Evolutionary conservation across 2,113 vertebrate species (phyloP).

Genomic region (Pelecanus crispus): DNA sequence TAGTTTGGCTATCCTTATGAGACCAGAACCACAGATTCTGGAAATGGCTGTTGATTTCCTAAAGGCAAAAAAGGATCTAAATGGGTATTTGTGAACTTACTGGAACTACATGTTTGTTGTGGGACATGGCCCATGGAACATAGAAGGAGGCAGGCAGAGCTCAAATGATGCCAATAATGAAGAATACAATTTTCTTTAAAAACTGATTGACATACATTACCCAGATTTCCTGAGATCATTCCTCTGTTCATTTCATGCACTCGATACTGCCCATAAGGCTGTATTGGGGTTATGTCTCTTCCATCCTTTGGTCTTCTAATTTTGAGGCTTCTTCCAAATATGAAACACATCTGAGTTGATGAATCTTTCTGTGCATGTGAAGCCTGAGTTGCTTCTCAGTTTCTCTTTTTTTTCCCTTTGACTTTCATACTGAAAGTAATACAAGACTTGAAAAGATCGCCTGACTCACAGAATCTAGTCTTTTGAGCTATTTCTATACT

Average conservation of each 20-base stretch:
- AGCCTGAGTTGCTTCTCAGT: neutral
- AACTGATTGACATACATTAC: neutral
- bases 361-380: neutral
- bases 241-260: neutral
- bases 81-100: neutral
- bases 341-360: neutral
- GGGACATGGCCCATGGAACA: neutral
- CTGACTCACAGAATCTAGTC: neutral
- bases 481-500: neutral
- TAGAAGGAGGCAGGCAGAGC: neutral
- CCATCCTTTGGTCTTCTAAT: neutral
- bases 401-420: neutral
- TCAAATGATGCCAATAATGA: neutral
- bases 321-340: neutral
- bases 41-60: neutral
- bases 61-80: too few species aligned
- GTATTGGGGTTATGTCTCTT: neutral
- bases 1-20: neutral
- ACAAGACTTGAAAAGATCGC: neutral
- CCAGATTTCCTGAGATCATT: neutral
- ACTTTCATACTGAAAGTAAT: neutral
- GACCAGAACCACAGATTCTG: neutral
- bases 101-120: neutral
- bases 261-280: neutral
- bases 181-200: neutral